Evolutionary conservation across 1,140 invertebrate species (phyloP).

Genomic region (Calliopsis andreniformis): DNA sequence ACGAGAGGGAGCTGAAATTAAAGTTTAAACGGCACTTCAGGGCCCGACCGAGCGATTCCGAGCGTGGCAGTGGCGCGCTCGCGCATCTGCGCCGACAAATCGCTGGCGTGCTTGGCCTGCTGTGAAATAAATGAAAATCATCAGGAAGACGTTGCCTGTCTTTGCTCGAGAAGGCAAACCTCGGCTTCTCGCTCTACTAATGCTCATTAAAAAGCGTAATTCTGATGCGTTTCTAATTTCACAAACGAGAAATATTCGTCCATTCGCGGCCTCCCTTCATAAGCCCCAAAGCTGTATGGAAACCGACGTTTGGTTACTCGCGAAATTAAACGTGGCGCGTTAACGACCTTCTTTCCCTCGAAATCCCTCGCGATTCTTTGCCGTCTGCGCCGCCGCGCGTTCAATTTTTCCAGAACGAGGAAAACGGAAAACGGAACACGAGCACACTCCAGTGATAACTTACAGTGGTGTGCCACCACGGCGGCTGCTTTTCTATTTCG

Average conservation of each 20-base stretch:
- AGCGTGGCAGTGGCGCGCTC: not conserved
- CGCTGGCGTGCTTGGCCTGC: constrained; percentile 7
- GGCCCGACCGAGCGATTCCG: constrained; percentile 20
- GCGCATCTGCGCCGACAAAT: not conserved
- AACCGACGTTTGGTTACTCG: not conserved
- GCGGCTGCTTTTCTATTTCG: constrained; percentile 1
- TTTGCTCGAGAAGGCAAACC: constrained; percentile 11
- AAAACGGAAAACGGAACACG: not conserved
- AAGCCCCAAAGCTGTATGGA: not conserved
- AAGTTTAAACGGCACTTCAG: constrained; percentile 39
- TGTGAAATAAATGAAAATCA: constrained; percentile 29
- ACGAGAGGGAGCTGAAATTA: constrained; percentile 40
- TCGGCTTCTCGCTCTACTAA: constrained; percentile 21
- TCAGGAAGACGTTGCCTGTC: not conserved
- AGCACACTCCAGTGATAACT: constrained; percentile 6
- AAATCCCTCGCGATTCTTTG: not conserved
- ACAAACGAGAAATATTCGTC: not conserved
- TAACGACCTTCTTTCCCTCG: not conserved
- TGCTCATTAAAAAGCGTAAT: constrained; percentile 11
- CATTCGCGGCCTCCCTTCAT: no score
- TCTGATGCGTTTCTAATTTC: constrained; percentile 28
- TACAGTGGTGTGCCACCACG: not conserved
- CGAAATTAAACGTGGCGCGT: not conserved
- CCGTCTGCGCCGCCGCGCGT: not conserved
- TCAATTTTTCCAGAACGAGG: not conserved